Evolutionary conservation across 2,888 invertebrate genomes (phyloP).

Genomic region (Eueremaeus valkanovi): DNA sequence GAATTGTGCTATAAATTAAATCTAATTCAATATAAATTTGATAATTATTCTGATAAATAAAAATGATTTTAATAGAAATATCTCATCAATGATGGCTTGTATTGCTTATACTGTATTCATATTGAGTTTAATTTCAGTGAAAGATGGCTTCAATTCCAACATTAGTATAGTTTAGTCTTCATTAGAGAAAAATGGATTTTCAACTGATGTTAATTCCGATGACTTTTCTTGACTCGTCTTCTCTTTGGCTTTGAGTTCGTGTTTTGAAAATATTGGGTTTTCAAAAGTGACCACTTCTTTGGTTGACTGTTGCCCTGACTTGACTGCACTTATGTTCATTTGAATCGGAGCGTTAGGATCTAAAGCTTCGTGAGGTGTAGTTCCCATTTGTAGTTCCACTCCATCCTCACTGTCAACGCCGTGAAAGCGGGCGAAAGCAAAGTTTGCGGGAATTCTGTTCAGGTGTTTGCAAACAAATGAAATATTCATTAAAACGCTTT

Average conservation of each 20-base stretch:
- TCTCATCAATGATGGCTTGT: too few relatives aligned
- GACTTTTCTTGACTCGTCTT: background rate
- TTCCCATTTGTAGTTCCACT: conserved; percentile 44
- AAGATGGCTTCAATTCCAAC: too few relatives aligned
- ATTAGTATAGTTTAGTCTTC: too few relatives aligned
- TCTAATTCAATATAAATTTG: too few relatives aligned
- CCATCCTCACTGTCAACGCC: conserved; percentile 37
- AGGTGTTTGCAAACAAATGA: too few relatives aligned
- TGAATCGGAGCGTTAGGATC: conserved; percentile 39
- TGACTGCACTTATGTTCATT: background rate
- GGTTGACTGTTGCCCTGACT: background rate
- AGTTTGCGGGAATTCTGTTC: conserved; percentile 43
- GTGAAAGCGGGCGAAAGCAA: conserved; percentile 43
- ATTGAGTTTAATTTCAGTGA: too few relatives aligned
- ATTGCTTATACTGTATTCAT: too few relatives aligned
- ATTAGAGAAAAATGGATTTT: background rate
- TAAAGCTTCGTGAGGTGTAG: conserved; percentile 45
- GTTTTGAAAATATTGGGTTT: background rate
- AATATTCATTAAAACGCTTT: too few relatives aligned
- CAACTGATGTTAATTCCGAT: conserved; percentile 4
- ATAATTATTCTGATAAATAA: too few relatives aligned
- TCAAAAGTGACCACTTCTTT: background rate
- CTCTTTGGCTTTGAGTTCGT: background rate
- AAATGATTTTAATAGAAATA: too few relatives aligned
- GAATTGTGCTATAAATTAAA: too few relatives aligned